These are phyloP conservation scores for Digitonthophagus gazella DNA, from an alignment of 2,888 invertebrate genomes.

Conservation along the genomic window DNA sequence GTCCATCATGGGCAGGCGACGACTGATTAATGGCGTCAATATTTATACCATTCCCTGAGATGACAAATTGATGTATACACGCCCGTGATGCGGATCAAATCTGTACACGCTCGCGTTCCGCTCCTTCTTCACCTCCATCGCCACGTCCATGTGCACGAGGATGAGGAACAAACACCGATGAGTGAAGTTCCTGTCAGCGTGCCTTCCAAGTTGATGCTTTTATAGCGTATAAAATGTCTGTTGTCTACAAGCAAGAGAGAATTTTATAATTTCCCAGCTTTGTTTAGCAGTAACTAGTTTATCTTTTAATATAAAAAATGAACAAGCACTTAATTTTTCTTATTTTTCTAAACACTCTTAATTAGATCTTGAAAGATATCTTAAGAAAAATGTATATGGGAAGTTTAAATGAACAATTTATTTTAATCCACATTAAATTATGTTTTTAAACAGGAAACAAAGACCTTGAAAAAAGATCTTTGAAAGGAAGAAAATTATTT, in stretches of 20 bases:
- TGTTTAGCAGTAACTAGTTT: not conserved
- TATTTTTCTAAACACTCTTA: not conserved
- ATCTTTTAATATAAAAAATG: not conserved
- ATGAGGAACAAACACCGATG: not conserved
- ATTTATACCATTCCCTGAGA: slow-evolving; percentile 45
- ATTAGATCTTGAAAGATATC: not conserved
- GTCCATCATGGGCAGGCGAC: slow-evolving; percentile 41
- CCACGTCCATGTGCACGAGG: not conserved
- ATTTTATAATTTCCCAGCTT: not conserved
- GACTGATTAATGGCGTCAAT: slow-evolving; percentile 52
- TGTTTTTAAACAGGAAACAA: too few species aligned
- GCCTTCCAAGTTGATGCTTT: not conserved
- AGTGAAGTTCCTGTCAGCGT: not conserved
- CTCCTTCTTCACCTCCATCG: slow-evolving; percentile 1
- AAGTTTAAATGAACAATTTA: too few species aligned
- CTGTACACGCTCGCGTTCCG: slow-evolving; percentile 27
- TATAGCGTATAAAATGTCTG: not conserved
- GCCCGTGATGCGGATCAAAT: slow-evolving; percentile 37
- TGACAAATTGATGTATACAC: slow-evolving; percentile 47
- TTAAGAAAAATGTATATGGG: too few species aligned
- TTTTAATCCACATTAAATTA: too few species aligned
- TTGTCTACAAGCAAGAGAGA: not conserved
- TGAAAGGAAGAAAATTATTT: too few species aligned
- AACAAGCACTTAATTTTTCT: not conserved
- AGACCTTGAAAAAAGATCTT: too few species aligned